Evolutionary conservation across 23 tunicate species (phyloP), one percentile per base, ranked within the genome.

Genomic region (Diplosoma virens): DNA sequence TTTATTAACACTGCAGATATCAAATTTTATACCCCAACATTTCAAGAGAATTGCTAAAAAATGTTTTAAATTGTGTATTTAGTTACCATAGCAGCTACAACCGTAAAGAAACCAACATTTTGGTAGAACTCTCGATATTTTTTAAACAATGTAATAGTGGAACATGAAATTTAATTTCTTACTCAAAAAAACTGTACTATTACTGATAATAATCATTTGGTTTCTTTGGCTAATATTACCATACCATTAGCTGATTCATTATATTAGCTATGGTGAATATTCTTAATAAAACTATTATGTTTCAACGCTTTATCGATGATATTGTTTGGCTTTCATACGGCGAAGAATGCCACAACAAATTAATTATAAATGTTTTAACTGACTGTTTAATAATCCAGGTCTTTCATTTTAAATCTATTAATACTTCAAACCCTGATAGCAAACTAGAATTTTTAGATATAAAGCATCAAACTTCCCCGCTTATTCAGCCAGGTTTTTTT

Each of bases 301-400:
- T 66, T 47, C 32, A 66, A 31, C 18, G 73, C 4, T 66, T 14
- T 21, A 30, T 66, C 1, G 73, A 66, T n/a, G 73, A 66, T 7
- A 66, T 66, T 1, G 33, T 66, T 66, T 66, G 46, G 46, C 33
- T 9, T 41, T 7, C 11, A 41, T 14, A 41, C 9, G 9, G 14
- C 50, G 9, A 41, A 9, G 14, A 41, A 9, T 7, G 14, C 14
- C 50, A 41, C 9, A 41, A 14, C 9, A 41, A 14, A 9, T 41
- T 14, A 7, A 7, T n/a, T n/a, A n/a, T n/a, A n/a, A n/a, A n/a
- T n/a, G n/a, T n/a, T n/a, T n/a, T n/a, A n/a, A n/a, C n/a, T n/a
- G n/a, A n/a, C n/a, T n/a, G n/a, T n/a, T n/a, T n/a, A n/a, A n/a
- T n/a, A n/a, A n/a, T n/a, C n/a, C n/a, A n/a, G n/a, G n/a, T n/a